Percentiles rank a stretch among this genome's conserved stretches.
These are phyloP conservation scores for Philopedon plagiatum DNA, from an alignment of 2,888 invertebrate species.

Conservation along the genomic window DNA sequence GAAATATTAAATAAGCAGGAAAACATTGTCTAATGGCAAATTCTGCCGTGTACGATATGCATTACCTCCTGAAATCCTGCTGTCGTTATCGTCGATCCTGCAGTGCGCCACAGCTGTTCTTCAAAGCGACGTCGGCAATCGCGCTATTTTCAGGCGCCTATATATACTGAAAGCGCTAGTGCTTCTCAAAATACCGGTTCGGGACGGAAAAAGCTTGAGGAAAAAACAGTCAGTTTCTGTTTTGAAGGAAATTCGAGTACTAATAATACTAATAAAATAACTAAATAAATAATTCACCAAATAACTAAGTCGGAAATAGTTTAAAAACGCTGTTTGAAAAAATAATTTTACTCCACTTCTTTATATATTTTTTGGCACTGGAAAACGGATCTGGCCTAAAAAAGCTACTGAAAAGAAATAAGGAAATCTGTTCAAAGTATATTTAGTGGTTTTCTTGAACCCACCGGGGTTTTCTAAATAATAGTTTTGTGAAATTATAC, in stretches of 20 bases:
- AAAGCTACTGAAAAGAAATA: neutral
- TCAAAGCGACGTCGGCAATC: conserved; percentile 21
- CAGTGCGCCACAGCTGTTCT: conserved; percentile 44
- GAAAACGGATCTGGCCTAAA: neutral
- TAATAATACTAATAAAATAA: too few species aligned
- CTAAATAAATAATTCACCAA: too few species aligned
- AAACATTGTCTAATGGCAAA: neutral
- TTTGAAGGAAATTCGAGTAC: neutral
- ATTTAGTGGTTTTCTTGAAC: neutral
- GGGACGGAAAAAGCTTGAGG: neutral
- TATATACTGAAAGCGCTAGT: neutral
- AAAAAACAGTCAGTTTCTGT: neutral
- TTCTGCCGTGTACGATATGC: conserved; percentile 10
- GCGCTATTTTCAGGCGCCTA: conserved; percentile 19
- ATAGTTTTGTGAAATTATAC: too few species aligned
- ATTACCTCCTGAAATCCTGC: conserved; percentile 17
- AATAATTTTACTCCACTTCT: too few species aligned
- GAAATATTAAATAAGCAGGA: neutral
- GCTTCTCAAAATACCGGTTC: neutral
- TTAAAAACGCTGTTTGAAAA: too few species aligned
- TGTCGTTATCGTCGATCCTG: conserved; percentile 26
- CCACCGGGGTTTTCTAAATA: neutral
- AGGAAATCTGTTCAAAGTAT: neutral
- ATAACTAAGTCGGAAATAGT: too few species aligned
- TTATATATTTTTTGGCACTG: neutral